Evolutionary conservation across 2,797 vertebrate genomes (phyloP).

Genomic region (Pachyuromys duprasi): DNA sequence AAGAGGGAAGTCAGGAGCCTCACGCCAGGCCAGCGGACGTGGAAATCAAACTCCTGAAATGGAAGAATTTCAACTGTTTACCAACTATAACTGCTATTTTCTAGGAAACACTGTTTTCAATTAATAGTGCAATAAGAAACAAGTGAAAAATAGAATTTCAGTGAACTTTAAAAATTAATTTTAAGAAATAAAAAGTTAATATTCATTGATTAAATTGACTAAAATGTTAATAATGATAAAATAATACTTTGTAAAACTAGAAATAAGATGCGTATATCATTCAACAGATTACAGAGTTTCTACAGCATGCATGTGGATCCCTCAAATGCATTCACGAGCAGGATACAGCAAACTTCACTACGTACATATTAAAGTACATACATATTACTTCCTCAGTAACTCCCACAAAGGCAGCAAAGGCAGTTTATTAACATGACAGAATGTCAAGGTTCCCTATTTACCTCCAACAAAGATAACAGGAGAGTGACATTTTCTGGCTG

Average conservation of each 20-base stretch:
- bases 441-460: constrained; percentile 78
- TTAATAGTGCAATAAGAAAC: constrained; percentile 21
- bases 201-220: constrained; percentile 45
- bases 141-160: not conserved
- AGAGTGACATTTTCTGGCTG: constrained; percentile 96
- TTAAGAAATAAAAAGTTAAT: not conserved
- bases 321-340: not conserved
- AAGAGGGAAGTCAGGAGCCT: constrained; percentile 96
- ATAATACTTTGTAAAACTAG: constrained; percentile 34
- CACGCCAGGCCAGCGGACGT: constrained; percentile 98
- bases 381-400: constrained; percentile 19
- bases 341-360: constrained; percentile 25
- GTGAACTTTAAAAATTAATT: constrained; percentile 6
- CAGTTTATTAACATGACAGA: constrained; percentile 51
- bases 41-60: constrained; percentile 97
- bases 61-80: constrained; percentile 61
- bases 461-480: constrained; percentile 95
- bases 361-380: not conserved
- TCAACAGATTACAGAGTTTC: constrained; percentile 20
- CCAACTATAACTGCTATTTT: constrained; percentile 38
- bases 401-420: constrained; percentile 23
- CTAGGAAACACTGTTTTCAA: constrained; percentile 32
- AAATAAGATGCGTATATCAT: constrained; percentile 31
- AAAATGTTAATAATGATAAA: constrained; percentile 36
- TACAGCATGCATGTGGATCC: constrained; percentile 27